Evolutionary conservation across 2,888 invertebrate genomes (phyloP).

Genomic region (Copidosoma aretas): DNA sequence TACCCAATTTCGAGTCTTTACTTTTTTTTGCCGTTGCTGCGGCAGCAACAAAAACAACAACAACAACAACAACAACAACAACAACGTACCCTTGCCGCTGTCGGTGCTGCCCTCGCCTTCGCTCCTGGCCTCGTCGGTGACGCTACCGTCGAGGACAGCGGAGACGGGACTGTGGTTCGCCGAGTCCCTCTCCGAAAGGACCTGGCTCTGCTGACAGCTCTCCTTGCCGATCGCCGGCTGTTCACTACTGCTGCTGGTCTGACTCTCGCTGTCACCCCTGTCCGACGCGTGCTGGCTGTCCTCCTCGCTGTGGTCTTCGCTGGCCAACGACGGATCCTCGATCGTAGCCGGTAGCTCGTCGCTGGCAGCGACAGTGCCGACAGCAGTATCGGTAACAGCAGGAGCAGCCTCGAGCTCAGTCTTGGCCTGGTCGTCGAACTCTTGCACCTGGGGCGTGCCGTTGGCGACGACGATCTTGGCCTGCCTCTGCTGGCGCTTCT

Average conservation of each 20-base stretch:
- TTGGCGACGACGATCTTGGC: constrained; percentile 24
- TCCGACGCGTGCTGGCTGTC: constrained; percentile 14
- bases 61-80: not conserved
- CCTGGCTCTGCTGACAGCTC: constrained; percentile 51
- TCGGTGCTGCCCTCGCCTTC: constrained; percentile 75
- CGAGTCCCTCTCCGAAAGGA: constrained; percentile 69
- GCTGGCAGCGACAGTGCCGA: too few relatives aligned
- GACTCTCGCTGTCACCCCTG: not conserved
- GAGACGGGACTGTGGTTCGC: constrained; percentile 81
- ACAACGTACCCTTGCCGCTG: constrained; percentile 77
- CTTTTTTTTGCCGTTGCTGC: too few relatives aligned
- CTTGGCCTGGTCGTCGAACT: not conserved
- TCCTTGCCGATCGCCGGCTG: constrained; percentile 19
- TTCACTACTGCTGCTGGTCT: not conserved
- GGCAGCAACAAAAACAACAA: not conserved
- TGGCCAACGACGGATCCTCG: constrained; percentile 19
- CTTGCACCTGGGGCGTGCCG: constrained; percentile 4
- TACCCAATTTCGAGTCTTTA: constrained; percentile 1
- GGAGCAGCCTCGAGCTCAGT: not conserved
- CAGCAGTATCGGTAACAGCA: too few relatives aligned
- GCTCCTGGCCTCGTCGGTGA: constrained; percentile 59
- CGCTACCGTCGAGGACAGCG: constrained; percentile 67
- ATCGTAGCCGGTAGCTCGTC: too few relatives aligned
- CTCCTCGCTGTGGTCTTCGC: not conserved
- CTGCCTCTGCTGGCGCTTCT: constrained; percentile 30